Evolutionary conservation across 2,888 invertebrate genomes (phyloP), one percentile per base, ranked within the genome.

Genomic region (Drosophila picticornis): DNA sequence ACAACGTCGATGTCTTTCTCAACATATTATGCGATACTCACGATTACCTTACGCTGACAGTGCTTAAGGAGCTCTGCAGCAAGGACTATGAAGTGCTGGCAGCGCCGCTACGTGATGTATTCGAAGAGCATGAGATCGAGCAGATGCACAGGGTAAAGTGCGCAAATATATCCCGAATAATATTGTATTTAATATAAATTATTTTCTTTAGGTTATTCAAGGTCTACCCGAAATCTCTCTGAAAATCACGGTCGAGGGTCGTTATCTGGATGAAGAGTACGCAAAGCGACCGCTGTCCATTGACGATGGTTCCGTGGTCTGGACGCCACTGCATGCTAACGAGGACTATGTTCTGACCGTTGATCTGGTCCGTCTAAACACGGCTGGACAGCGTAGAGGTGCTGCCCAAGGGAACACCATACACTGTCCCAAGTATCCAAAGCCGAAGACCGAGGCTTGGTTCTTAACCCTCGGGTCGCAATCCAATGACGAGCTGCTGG

Each of bases 381-480:
- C 95, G 55, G 93, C 94, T 22, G 90, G 73, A 11, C 80, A 82
- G 40, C 94, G 94, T 60, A 93, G 79, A 36, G 27, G 31, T 11
- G 69, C 53, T 1, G 75, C 78, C 1, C 64, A 76, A 13, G 60
- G 66, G 87, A 95, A 95, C 83, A 96, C 96, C 25, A 97, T 96
- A n/a, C 94, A 96, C 73, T 96, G 97, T 72, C 97, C 97, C 0
- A 95, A 96, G 74, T 99, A 98, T 94, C 96, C 98, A 2, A 98
- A 99, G 92, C 96, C 96, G 43, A 99, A 99, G 94, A 97, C 97
- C 91, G 99, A 99, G 92, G 97, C 98, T 65, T 99, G 99, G 99
- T 96, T 99, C 93, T 91, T 98, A 2, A 95, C 98, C 0, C 94
- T 99, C 11, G 99, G 98, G 3, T 95, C 95, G 31, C 93, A 95